Evolutionary conservation across 2,888 invertebrate genomes (phyloP).

Genomic region (Boloria euphrosyne): DNA sequence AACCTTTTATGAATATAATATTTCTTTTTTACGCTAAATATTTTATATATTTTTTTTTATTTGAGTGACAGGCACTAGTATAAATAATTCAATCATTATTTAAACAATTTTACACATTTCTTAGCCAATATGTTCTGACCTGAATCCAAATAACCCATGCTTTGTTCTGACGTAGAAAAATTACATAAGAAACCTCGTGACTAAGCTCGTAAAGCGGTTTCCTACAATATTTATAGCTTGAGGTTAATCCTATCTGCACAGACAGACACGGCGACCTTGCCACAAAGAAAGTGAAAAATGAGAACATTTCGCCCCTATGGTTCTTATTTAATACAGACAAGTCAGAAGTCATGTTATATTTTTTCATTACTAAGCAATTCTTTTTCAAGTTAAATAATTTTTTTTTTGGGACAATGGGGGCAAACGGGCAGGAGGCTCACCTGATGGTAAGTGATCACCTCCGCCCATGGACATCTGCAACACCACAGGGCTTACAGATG

Average conservation of each 20-base stretch:
- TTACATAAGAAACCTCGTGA: slow-evolving; percentile 37
- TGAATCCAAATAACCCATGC: slow-evolving; percentile 18
- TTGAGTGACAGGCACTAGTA: too few relatives aligned
- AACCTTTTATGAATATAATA: too few relatives aligned
- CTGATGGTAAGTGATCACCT: too few relatives aligned
- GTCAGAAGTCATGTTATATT: background rate
- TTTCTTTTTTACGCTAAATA: too few relatives aligned
- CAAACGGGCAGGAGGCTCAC: too few relatives aligned
- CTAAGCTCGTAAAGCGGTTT: slow-evolving; percentile 37
- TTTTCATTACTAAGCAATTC: background rate
- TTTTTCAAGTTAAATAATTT: too few relatives aligned
- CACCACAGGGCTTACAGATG: too few relatives aligned
- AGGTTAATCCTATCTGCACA: slow-evolving; percentile 38
- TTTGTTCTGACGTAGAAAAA: slow-evolving; percentile 28
- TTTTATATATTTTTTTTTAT: too few relatives aligned
- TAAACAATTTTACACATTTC: background rate
- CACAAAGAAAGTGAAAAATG: slow-evolving; percentile 36
- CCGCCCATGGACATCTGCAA: too few relatives aligned
- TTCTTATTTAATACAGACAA: slow-evolving; percentile 19
- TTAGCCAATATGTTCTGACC: slow-evolving; percentile 6
- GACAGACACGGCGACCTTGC: slow-evolving; percentile 37
- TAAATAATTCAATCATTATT: background rate
- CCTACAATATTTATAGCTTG: slow-evolving; percentile 36
- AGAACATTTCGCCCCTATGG: slow-evolving; percentile 32
- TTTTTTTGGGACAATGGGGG: too few relatives aligned